These are phyloP conservation scores for Hirtodrosophila trivittata DNA, from an alignment of 2,888 invertebrate genomes.

Conservation along the genomic window DNA sequence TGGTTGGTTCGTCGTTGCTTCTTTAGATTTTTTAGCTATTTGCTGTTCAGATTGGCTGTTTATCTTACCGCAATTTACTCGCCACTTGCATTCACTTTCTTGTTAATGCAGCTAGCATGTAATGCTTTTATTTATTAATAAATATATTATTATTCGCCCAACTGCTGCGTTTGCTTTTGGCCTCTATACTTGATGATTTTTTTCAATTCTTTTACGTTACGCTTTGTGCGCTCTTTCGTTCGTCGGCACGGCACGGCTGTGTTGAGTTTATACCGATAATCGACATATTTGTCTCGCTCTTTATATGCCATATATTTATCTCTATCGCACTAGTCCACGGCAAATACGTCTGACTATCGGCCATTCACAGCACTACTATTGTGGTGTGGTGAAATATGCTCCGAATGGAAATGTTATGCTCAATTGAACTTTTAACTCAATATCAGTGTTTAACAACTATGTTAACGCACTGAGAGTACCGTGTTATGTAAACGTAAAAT, in stretches of 20 bases:
- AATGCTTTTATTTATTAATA: conserved; percentile 41
- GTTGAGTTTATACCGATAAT: conserved; percentile 56
- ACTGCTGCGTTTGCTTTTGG: conserved; percentile 73
- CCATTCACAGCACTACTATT: conserved; percentile 36
- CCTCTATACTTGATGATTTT: conserved; percentile 81
- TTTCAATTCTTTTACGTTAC: conserved; percentile 75
- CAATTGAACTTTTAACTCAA: conserved; percentile 33
- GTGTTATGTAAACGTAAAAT: neutral
- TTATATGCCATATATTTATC: conserved; percentile 24
- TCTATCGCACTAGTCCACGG: conserved; percentile 19
- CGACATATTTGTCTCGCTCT: conserved; percentile 38
- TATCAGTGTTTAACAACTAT: neutral
- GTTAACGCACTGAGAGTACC: neutral
- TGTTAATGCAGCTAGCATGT: conserved; percentile 37
- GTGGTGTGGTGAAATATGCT: conserved; percentile 44
- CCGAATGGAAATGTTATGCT: conserved; percentile 35
- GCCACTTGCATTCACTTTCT: conserved; percentile 55
- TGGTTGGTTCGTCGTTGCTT: conserved; percentile 63
- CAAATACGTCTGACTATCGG: conserved; percentile 15
- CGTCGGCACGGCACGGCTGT: conserved; percentile 71
- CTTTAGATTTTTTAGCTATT: conserved; percentile 54
- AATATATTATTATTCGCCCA: conserved; percentile 58
- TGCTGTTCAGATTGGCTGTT: conserved; percentile 46
- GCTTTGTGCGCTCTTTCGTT: conserved; percentile 73
- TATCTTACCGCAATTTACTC: conserved; percentile 62